Conservation (phyloP, 2,113 vertebrate genomes). For the Polypterus senegalus region DNA sequence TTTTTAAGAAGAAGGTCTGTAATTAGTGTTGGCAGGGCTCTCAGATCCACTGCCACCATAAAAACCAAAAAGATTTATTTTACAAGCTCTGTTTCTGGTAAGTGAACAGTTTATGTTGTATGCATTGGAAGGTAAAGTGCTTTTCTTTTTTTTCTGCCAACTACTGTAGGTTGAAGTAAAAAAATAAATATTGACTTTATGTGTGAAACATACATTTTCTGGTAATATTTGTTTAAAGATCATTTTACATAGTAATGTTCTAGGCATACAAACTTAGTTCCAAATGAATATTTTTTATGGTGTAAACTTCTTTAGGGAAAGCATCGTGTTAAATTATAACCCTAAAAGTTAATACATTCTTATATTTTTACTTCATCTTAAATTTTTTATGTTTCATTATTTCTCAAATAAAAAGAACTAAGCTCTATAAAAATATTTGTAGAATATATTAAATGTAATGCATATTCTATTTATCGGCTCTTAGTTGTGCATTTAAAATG, state of each 20-base stretch:
- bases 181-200: neutral
- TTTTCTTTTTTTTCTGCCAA: neutral
- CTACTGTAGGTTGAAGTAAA: neutral
- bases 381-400: too few relatives aligned
- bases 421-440: too few relatives aligned
- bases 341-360: too few relatives aligned
- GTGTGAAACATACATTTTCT: neutral
- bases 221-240: neutral
- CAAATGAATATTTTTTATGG: neutral
- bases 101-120: neutral
- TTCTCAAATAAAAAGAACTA: too few relatives aligned
- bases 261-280: neutral
- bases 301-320: too few relatives aligned
- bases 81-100: neutral
- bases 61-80: neutral
- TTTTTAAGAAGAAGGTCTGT: neutral
- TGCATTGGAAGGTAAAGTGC: neutral
- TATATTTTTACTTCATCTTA: too few relatives aligned
- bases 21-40: neutral
- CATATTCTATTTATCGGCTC: too few relatives aligned
- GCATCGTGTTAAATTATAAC: too few relatives aligned
- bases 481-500: too few relatives aligned
- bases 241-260: neutral
- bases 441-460: too few relatives aligned
- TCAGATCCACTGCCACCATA: neutral